Percentiles rank a stretch among this genome's conserved stretches.
These are phyloP conservation scores for Cylindroiulus punctatus DNA, from an alignment of 2,888 invertebrate species.

Conservation along the genomic window DNA sequence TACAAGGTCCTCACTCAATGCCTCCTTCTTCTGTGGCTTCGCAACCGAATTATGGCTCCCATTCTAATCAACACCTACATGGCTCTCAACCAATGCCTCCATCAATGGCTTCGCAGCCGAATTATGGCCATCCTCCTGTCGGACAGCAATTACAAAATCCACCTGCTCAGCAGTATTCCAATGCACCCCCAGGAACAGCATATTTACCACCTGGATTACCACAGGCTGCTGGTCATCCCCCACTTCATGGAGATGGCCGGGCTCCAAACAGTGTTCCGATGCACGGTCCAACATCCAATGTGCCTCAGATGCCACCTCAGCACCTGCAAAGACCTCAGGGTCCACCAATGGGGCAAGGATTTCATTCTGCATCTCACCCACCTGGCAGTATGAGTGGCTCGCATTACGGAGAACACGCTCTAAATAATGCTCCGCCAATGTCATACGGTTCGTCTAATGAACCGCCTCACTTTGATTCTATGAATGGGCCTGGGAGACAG, in stretches of 20 bases:
- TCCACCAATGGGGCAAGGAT: conserved; percentile 10
- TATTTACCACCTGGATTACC: not conserved
- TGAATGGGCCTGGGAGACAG: conserved; percentile 45
- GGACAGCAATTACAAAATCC: not conserved
- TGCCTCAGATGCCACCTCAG: conserved; percentile 14
- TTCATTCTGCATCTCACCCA: not conserved
- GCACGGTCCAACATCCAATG: conserved; percentile 26
- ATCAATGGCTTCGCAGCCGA: not conserved
- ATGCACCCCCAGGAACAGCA: not conserved
- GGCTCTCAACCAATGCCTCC: not conserved
- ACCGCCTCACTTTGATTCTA: conserved; percentile 39
- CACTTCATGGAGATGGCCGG: not conserved
- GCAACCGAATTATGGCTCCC: not conserved
- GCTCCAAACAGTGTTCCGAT: not conserved
- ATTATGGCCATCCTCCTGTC: not conserved
- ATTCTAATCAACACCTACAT: not conserved
- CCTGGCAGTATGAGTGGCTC: not conserved
- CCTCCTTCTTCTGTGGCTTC: not conserved
- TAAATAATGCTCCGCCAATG: conserved; percentile 2
- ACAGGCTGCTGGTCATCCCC: not conserved
- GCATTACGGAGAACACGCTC: not conserved
- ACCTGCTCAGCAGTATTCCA: not conserved
- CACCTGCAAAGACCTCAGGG: not conserved
- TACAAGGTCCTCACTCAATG: not conserved
- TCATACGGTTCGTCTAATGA: not conserved